Evolutionary conservation across 2,113 vertebrate genomes (phyloP).

Genomic region (Eonycteris spelaea): DNA sequence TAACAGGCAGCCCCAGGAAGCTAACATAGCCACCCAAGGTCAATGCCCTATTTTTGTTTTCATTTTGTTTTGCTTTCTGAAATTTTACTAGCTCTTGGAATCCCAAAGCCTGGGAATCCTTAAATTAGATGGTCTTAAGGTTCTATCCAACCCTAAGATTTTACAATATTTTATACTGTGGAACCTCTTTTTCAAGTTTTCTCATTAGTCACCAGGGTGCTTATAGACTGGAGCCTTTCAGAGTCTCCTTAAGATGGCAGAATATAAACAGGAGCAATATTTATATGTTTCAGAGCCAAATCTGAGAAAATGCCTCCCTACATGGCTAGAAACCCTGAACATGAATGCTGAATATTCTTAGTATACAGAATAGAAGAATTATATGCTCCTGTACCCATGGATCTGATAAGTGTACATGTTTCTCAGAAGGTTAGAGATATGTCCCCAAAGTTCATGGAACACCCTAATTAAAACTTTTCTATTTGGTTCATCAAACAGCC

Average conservation of each 20-base stretch:
- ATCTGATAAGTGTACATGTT: not conserved
- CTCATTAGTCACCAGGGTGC: not conserved
- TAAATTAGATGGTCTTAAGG: not conserved
- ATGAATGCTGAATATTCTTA: not conserved
- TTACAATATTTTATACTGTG: not conserved
- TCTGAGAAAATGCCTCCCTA: not conserved
- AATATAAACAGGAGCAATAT: not conserved
- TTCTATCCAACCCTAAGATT: not conserved
- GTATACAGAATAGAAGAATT: not conserved
- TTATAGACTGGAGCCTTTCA: not conserved
- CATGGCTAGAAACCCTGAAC: not conserved
- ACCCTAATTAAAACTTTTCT: not conserved
- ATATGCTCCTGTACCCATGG: not conserved
- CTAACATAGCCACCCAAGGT: not conserved
- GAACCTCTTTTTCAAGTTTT: not conserved
- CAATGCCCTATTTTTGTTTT: not conserved
- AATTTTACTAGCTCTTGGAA: constrained; percentile 9
- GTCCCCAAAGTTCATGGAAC: not conserved
- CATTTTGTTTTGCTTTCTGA: constrained; percentile 38
- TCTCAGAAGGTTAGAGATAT: not conserved
- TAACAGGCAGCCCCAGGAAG: not conserved
- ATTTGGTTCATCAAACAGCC: not conserved
- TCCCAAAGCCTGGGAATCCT: not conserved
- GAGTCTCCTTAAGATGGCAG: not conserved
- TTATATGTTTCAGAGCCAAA: not conserved